A percentile compares a stretch with the other conserved stretches of the same genome.
phyloP scores from a whole-genome alignment of 2,113 vertebrate genomes.

The Planiliza haematocheilus region DNA sequence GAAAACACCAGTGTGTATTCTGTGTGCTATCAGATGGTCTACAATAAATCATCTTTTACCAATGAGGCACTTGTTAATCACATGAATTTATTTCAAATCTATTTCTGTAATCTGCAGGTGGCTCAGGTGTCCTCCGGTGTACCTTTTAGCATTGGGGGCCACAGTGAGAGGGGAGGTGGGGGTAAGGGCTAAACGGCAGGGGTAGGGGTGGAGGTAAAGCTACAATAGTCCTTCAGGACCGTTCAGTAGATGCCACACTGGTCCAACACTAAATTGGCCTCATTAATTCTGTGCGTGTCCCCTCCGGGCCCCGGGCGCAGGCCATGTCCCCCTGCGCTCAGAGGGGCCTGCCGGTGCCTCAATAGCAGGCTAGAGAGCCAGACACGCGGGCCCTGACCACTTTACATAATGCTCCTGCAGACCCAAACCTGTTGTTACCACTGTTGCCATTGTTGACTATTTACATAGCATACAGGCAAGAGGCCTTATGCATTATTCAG shows the following conservation, averaged over 20 bases:
- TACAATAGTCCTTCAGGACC: conserved; percentile 68
- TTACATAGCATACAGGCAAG: conserved; percentile 81
- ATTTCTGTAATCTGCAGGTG: conserved; percentile 37
- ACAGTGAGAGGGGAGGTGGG: conserved; percentile 14
- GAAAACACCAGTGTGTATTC: conserved; percentile 22
- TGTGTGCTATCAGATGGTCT: conserved; percentile 3
- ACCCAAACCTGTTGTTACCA: conserved; percentile 81
- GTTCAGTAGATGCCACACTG: conserved; percentile 64
- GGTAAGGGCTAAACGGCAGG: conserved; percentile 18
- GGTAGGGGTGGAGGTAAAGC: conserved; percentile 39
- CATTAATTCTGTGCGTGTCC: conserved; percentile 79
- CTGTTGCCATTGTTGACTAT: conserved; percentile 80
- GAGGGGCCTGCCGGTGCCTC: conserved; percentile 57
- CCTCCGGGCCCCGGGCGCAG: conserved; percentile 57
- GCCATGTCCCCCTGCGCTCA: conserved; percentile 57
- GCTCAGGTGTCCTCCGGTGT: conserved; percentile 32
- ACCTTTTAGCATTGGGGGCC: conserved; percentile 27
- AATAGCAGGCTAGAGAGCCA: conserved; percentile 71
- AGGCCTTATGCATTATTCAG: conserved; percentile 85
- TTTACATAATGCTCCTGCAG: conserved; percentile 77
- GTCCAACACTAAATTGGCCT: conserved; percentile 75
- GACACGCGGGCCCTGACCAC: conserved; percentile 68
- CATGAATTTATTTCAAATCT: conserved; percentile 34
- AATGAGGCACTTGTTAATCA: conserved; percentile 38
- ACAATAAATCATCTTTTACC: conserved; percentile 46